Percentiles rank a stretch among this genome's conserved stretches.
Conservation (phyloP, 2,888 invertebrate genomes). For the Gisinianus flammeolus region DNA sequence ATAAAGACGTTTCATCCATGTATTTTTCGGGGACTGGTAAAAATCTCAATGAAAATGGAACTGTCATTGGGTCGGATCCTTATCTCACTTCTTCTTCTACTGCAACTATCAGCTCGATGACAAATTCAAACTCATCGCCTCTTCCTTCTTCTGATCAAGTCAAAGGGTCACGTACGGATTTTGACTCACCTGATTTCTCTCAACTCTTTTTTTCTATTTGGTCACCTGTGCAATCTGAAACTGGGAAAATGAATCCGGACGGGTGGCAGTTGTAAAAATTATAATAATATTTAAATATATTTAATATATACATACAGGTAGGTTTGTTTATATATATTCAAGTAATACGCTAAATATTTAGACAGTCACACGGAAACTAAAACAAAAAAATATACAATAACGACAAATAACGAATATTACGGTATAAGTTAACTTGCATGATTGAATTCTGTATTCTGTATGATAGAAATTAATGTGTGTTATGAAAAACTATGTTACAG, state of each 20-base stretch:
- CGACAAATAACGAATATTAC: too few species aligned
- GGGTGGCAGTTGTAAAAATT: slow-evolving; percentile 32
- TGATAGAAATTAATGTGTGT: not conserved
- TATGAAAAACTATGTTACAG: slow-evolving; percentile 26
- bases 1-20: too few species aligned
- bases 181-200: slow-evolving; percentile 46
- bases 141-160: slow-evolving; percentile 29
- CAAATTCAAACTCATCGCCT: not conserved
- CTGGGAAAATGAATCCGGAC: slow-evolving; percentile 30
- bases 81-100: slow-evolving; percentile 7
- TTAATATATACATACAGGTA: not conserved
- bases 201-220: slow-evolving; percentile 56
- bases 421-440: too few species aligned
- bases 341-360: too few species aligned
- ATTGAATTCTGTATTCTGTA: too few species aligned
- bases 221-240: slow-evolving; percentile 48
- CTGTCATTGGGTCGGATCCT: too few species aligned
- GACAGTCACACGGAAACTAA: too few species aligned
- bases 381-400: too few species aligned
- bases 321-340: too few species aligned
- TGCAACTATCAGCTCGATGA: not conserved
- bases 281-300: not conserved
- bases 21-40: slow-evolving; percentile 8
- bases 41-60: too few species aligned
- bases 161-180: slow-evolving; percentile 31